phyloP scores from a whole-genome alignment of 2,113 vertebrate genomes.

The Perognathus longimembris region DNA sequence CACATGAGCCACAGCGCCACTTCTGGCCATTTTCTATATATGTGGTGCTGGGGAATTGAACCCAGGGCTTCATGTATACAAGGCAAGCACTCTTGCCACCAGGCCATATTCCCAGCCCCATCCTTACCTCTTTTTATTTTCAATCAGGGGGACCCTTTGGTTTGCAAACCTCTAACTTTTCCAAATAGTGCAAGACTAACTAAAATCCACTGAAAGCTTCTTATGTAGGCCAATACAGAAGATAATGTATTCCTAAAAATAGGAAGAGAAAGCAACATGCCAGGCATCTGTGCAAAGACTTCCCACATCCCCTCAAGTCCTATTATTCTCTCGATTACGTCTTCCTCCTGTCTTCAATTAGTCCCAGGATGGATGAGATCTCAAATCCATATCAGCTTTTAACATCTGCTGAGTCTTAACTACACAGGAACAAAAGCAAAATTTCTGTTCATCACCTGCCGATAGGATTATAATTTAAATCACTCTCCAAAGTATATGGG shows the following conservation, averaged over 20 bases:
- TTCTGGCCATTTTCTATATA: too few species aligned
- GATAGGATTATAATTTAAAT: constrained; percentile 52
- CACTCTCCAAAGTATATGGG: constrained; percentile 30
- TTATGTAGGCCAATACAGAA: constrained; percentile 18
- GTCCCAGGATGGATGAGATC: constrained; percentile 57
- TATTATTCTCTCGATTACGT: constrained; percentile 2
- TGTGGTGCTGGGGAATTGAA: too few species aligned
- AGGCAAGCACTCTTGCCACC: too few species aligned
- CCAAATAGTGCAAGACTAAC: constrained; percentile 19
- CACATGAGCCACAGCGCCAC: too few species aligned
- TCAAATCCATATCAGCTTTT: constrained; percentile 66
- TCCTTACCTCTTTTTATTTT: constrained; percentile 38
- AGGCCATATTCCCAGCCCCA: too few species aligned
- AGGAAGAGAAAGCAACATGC: constrained; percentile 29
- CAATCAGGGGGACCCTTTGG: neutral
- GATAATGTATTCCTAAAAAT: constrained; percentile 58
- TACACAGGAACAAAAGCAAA: constrained; percentile 33
- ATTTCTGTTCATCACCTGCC: constrained; percentile 43
- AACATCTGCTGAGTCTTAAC: constrained; percentile 68
- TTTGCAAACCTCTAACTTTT: constrained; percentile 29
- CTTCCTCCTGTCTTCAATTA: constrained; percentile 56
- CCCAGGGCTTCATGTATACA: too few species aligned
- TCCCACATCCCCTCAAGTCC: constrained; percentile 16
- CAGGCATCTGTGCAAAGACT: constrained; percentile 48
- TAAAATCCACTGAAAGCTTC: constrained; percentile 54